Evolutionary conservation across 1,140 invertebrate species (phyloP).

Genomic region (Drosophila ananassae): DNA sequence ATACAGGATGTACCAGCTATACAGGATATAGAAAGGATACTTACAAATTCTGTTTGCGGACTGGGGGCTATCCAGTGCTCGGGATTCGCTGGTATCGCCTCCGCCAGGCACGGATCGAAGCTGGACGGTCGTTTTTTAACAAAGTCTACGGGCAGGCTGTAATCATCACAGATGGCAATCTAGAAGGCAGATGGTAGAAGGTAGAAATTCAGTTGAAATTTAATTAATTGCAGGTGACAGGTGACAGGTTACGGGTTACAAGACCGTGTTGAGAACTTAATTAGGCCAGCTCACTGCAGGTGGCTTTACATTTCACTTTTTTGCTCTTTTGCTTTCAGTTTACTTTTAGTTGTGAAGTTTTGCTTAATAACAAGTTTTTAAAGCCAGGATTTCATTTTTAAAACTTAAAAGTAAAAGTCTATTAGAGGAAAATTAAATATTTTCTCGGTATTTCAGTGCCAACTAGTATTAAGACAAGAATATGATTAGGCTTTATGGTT

Average conservation of each 20-base stretch:
- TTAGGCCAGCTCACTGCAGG: neutral
- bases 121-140: slow-evolving; percentile 88
- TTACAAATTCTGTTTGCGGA: slow-evolving; percentile 87
- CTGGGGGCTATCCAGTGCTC: slow-evolving; percentile 85
- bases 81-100: slow-evolving; percentile 84
- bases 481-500: no score
- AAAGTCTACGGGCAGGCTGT: slow-evolving; percentile 91
- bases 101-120: slow-evolving; percentile 86
- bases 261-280: neutral
- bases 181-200: slow-evolving; percentile 65
- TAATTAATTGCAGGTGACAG: neutral
- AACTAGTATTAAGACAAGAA: no score
- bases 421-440: no score
- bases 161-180: slow-evolving; percentile 91
- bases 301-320: no score
- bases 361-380: no score
- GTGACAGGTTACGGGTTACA: neutral
- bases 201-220: neutral
- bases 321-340: neutral
- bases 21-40: slow-evolving; percentile 42
- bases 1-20: neutral
- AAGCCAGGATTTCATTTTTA: no score
- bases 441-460: no score
- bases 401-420: no score
- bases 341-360: neutral